Conservation (phyloP, 2,888 invertebrate species). For the Anoncus sp. region DNA sequence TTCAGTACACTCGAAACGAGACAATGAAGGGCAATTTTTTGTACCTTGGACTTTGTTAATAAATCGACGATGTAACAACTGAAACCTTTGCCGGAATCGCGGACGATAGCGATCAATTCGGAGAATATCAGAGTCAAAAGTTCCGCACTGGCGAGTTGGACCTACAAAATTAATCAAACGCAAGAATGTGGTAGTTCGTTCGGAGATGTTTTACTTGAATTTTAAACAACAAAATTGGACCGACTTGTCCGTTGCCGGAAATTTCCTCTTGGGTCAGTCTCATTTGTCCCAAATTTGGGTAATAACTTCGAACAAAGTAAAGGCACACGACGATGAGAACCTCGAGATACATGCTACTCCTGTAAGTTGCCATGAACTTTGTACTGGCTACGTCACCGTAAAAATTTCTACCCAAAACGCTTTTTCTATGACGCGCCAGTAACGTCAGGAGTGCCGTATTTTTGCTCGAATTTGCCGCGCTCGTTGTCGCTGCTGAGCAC, state of each 20-base stretch:
- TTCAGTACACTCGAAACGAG: slow-evolving; percentile 90
- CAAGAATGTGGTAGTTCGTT: no score
- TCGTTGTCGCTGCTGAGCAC: slow-evolving; percentile 90
- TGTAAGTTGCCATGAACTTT: slow-evolving; percentile 88
- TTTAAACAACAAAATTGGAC: slow-evolving; percentile 19
- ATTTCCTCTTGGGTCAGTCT: slow-evolving; percentile 88
- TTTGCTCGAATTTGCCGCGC: slow-evolving; percentile 85
- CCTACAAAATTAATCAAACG: slow-evolving; percentile 82
- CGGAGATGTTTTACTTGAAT: slow-evolving; percentile 14
- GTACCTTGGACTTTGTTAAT: slow-evolving; percentile 91
- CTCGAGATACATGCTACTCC: slow-evolving; percentile 93
- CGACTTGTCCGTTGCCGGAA: slow-evolving; percentile 87
- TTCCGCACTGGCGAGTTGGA: slow-evolving; percentile 91
- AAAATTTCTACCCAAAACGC: slow-evolving; percentile 89
- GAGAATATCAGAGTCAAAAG: slow-evolving; percentile 89
- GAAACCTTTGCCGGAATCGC: slow-evolving; percentile 90
- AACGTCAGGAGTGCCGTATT: slow-evolving; percentile 86
- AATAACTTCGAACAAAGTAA: slow-evolving; percentile 92
- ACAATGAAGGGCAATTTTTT: slow-evolving; percentile 93
- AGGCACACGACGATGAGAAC: slow-evolving; percentile 90
- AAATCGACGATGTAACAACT: slow-evolving; percentile 91
- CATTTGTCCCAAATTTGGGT: slow-evolving; percentile 88
- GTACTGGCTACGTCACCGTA: slow-evolving; percentile 86
- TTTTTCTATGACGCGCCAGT: slow-evolving; percentile 90
- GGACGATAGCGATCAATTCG: slow-evolving; percentile 89